Evolutionary conservation across 2,888 invertebrate species (phyloP).

Genomic region (Diaprepes abbreviatus): DNA sequence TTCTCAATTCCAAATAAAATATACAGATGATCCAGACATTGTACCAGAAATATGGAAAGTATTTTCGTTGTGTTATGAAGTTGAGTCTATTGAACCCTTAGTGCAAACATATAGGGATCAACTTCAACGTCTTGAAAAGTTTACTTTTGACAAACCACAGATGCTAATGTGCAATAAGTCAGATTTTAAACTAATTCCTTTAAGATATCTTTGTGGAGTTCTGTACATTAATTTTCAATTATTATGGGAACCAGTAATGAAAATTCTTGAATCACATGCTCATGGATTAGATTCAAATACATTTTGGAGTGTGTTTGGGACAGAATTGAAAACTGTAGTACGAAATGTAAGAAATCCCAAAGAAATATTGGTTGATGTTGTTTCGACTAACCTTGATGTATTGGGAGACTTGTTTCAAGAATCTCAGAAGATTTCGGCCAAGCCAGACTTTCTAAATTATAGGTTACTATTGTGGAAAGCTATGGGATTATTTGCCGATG

Average conservation of each 20-base stretch:
- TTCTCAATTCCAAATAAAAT: conserved; percentile 68
- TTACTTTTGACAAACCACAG: conserved; percentile 76
- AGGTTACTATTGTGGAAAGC: conserved; percentile 86
- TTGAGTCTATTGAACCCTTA: conserved; percentile 79
- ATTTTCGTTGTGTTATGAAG: conserved; percentile 77
- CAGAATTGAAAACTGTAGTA: conserved; percentile 72
- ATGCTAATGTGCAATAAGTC: conserved; percentile 70
- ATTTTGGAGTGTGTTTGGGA: conserved; percentile 82
- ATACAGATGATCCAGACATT: conserved; percentile 60
- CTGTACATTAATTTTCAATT: conserved; percentile 90
- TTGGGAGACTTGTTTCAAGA: conserved; percentile 59
- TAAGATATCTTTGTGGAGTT: conserved; percentile 86
- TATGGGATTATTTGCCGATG: conserved; percentile 79
- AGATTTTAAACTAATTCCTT: conserved; percentile 74
- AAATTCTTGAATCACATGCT: conserved; percentile 83
- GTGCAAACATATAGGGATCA: conserved; percentile 87
- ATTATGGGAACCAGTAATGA: conserved; percentile 87
- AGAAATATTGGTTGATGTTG: conserved; percentile 46
- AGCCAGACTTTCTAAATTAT: conserved; percentile 82
- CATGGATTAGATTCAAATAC: conserved; percentile 71
- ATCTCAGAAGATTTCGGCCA: conserved; percentile 67
- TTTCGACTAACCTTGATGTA: conserved; percentile 54
- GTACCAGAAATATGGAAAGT: conserved; percentile 70
- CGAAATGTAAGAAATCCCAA: conserved; percentile 65
- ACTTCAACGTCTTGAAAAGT: conserved; percentile 79